A percentile compares a stretch with the other conserved stretches of the same genome.
phyloP scores from a whole-genome alignment of 2,797 vertebrate genomes.

The Eremophila alpestris region DNA sequence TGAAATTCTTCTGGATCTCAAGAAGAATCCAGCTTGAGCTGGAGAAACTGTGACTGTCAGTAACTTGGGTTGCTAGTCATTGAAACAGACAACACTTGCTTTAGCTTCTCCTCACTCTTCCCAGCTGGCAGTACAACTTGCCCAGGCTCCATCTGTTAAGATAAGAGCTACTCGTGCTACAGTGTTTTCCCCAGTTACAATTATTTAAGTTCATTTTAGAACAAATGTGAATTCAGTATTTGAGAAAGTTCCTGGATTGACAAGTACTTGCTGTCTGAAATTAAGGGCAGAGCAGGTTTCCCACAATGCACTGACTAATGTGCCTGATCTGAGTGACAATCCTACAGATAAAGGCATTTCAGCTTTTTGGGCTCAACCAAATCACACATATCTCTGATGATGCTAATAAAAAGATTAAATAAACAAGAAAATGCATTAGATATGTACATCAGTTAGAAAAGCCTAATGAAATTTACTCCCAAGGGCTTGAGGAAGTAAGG shows the following conservation, averaged over 20 bases:
- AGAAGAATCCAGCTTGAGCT: not conserved
- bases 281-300: not conserved
- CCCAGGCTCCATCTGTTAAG: not conserved
- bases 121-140: not conserved
- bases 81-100: not conserved
- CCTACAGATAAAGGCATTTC: not conserved
- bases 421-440: conserved; percentile 1
- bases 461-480: not conserved
- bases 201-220: not conserved
- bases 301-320: rapidly evolving
- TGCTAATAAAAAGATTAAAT: not conserved
- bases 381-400: not conserved
- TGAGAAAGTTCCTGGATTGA: not conserved
- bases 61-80: not conserved
- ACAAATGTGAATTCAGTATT: not conserved
- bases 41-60: not conserved
- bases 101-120: not conserved
- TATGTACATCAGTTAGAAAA: not conserved
- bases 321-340: not conserved
- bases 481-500: not conserved
- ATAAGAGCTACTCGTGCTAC: not conserved
- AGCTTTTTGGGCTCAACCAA: not conserved
- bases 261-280: not conserved
- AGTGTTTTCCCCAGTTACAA: not conserved
- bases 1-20: not conserved